Evolutionary conservation across 2,797 vertebrate genomes (phyloP).

Genomic region (Ctenopoma kingsleyae): DNA sequence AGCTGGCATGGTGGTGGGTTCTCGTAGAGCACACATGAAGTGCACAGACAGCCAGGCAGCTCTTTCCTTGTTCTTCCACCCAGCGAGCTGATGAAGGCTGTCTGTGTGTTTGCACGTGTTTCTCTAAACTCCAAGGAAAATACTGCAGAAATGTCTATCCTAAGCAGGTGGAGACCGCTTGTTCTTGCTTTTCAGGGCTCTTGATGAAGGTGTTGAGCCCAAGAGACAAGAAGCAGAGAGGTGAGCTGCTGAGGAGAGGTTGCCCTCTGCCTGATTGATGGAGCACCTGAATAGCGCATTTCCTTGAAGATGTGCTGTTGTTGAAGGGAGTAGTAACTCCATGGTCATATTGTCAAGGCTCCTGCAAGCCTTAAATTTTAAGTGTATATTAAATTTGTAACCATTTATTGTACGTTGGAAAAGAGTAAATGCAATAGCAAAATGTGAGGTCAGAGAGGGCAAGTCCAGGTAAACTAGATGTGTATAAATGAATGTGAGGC

Average conservation of each 20-base stretch:
- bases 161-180: conserved; percentile 14
- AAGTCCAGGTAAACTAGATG: background rate
- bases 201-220: conserved; percentile 36
- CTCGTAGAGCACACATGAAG: conserved; percentile 4
- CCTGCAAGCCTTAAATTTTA: background rate
- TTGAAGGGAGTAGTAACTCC: conserved; percentile 1
- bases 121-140: conserved; percentile 39
- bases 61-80: conserved; percentile 18
- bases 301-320: conserved; percentile 38
- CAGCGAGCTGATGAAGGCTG: conserved; percentile 23
- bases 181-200: conserved; percentile 29
- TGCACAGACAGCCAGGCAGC: conserved; percentile 15
- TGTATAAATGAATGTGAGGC: conserved; percentile 1
- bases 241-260: conserved; percentile 47
- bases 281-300: conserved; percentile 14
- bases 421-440: background rate
- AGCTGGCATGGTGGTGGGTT: background rate
- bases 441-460: conserved; percentile 6
- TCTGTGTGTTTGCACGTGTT: conserved; percentile 29
- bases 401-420: background rate
- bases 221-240: conserved; percentile 33
- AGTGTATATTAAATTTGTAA: background rate
- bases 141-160: conserved; percentile 29
- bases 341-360: conserved; percentile 19
- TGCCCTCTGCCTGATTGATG: conserved; percentile 66